Evolutionary conservation across 2,888 invertebrate species (phyloP), one percentile per base, ranked within the genome.

Genomic region (Drosophila emarginata): DNA sequence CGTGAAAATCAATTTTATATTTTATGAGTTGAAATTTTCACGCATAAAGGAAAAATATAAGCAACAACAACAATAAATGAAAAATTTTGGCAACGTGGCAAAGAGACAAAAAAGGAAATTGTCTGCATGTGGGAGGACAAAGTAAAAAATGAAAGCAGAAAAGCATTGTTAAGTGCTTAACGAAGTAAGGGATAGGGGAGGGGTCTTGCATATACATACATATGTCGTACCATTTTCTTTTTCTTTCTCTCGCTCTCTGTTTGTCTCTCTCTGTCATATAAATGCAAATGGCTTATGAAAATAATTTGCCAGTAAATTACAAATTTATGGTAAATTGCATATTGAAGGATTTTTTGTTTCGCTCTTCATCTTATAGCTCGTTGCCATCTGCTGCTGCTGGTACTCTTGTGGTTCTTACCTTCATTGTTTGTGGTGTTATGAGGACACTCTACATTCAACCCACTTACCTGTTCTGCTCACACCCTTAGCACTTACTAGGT

Each of bases 311-410:
- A 75, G 79, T 80, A 89, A 88, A 89, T 88, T 83, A 80, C 80
- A 78, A 83, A 80, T 89, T 86, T 89, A 88, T 87, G 84, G 89
- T 78, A 80, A 88, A 83, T 86, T 82, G 88, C 88, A 89, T 86
- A 89, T 86, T 86, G 83, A 79, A 73, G 77, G 66, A 80, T 88
- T 80, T 87, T 70, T 67, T 68, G 21, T 45, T 45, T 45, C 45
- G 45, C 15, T 45, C 45, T 45, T 45, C 12, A 21, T 45, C 18
- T 67, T 53, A 50, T 51, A 2, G 9, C 28, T 37, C 32, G 52
- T 45, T 74, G 62, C 79, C 73, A 80, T 72, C 80, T 83, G 84
- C 62, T 64, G 39, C 32, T 57, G 53, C 40, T 39, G 32, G 28
- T 14, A 21, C 40, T 15, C 21, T 18, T 58, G 57, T 40, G 59